Percentiles rank a stretch among this genome's conserved stretches.
These are phyloP conservation scores for Serranochromis macrocephalus DNA, from an alignment of 2,113 vertebrate species.

Conservation along the genomic window DNA sequence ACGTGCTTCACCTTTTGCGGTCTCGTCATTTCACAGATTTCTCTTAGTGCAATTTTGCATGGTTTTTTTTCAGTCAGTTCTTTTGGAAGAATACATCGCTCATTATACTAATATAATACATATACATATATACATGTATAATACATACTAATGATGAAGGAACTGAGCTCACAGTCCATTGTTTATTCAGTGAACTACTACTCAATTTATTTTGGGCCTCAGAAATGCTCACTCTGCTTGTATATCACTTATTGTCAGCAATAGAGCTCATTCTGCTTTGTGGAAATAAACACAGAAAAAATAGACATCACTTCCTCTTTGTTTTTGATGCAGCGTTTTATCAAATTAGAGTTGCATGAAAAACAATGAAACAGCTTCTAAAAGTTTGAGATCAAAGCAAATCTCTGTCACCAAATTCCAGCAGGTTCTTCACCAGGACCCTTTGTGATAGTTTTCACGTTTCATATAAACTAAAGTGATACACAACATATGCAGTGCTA, in stretches of 20 bases:
- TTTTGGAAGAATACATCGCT: too few species aligned
- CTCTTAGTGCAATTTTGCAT: not conserved
- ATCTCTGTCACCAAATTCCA: accelerated
- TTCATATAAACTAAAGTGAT: not conserved
- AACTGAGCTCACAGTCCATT: too few species aligned
- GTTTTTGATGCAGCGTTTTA: not conserved
- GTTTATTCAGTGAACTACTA: not conserved
- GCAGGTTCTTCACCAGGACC: not conserved
- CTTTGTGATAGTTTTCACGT: not conserved
- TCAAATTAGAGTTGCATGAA: not conserved
- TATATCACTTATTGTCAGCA: not conserved
- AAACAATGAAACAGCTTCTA: not conserved
- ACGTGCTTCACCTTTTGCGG: too few species aligned
- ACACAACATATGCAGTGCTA: not conserved
- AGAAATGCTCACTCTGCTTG: not conserved
- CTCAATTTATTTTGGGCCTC: not conserved
- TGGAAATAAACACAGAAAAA: not conserved
- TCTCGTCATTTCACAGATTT: not conserved
- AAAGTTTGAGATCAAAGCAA: not conserved
- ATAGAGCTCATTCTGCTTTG: not conserved
- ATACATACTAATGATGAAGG: too few species aligned
- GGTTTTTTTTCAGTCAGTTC: accelerated
- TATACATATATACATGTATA: too few species aligned
- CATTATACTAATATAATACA: too few species aligned
- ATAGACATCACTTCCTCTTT: not conserved